Percentiles rank a stretch among this genome's conserved stretches.
Evolutionary conservation across 2,888 invertebrate species (phyloP).

Genomic region (Cheilosia variabilis): DNA sequence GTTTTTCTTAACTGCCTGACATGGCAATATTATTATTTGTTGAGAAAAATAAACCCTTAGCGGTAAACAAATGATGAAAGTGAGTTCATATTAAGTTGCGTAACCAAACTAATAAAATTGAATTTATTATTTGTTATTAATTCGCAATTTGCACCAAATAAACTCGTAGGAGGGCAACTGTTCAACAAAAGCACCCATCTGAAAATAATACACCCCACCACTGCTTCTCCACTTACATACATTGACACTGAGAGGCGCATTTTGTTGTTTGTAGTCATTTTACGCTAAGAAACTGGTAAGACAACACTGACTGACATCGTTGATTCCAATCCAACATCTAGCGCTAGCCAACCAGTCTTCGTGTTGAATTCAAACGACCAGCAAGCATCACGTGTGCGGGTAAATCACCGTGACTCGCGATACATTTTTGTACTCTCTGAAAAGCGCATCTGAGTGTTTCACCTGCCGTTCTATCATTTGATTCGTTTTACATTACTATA

Average conservation of each 20-base stretch:
- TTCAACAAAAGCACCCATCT: background rate
- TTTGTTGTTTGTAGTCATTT: constrained; percentile 13
- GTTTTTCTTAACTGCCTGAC: no score
- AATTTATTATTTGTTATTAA: no score
- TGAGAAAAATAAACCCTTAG: no score
- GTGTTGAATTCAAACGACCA: constrained; percentile 68
- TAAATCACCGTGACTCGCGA: constrained; percentile 29
- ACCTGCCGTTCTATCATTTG: constrained; percentile 54
- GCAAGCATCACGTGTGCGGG: constrained; percentile 46
- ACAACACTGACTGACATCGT: constrained; percentile 55
- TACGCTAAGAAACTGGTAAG: constrained; percentile 68
- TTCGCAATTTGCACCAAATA: no score
- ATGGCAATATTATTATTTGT: no score
- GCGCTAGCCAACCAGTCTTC: constrained; percentile 55
- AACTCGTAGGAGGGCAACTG: background rate
- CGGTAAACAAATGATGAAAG: no score
- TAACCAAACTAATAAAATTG: no score
- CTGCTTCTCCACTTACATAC: constrained; percentile 9
- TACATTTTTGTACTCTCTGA: constrained; percentile 19
- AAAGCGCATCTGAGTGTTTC: constrained; percentile 39
- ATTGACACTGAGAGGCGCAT: background rate
- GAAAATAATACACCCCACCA: constrained; percentile 1
- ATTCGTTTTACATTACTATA: constrained; percentile 15
- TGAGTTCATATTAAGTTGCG: no score
- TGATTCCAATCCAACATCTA: constrained; percentile 36